These are phyloP conservation scores for Liasis olivaceus DNA, from an alignment of 2,797 vertebrate species.

Conservation along the genomic window DNA sequence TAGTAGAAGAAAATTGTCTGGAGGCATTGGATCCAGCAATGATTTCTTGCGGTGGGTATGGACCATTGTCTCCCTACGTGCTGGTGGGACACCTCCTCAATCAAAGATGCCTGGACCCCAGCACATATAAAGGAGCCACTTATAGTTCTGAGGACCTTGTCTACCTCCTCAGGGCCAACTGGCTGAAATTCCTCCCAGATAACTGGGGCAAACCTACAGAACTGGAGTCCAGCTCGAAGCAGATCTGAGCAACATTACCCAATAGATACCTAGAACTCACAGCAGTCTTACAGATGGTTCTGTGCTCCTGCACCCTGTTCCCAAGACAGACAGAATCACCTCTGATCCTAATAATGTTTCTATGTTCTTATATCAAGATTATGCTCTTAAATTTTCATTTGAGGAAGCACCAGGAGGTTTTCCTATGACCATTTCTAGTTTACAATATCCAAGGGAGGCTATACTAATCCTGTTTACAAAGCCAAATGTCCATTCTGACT, in stretches of 20 bases:
- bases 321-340: neutral
- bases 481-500: neutral
- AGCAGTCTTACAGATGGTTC: neutral
- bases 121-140: neutral
- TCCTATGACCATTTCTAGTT: neutral
- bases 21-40: neutral
- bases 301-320: neutral
- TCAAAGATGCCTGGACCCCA: neutral
- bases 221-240: neutral
- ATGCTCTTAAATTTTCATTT: neutral
- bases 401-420: neutral
- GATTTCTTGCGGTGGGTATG: neutral
- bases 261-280: neutral
- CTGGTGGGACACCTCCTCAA: neutral
- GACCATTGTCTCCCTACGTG: neutral
- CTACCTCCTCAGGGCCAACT: neutral
- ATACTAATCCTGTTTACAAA: neutral
- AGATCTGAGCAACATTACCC: neutral
- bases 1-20: neutral
- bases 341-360: neutral
- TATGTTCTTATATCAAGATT: neutral
- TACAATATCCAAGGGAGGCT: neutral
- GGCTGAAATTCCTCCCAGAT: neutral
- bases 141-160: neutral
- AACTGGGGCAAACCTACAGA: neutral